Evolutionary conservation across 2,113 vertebrate species (phyloP), one percentile per base, ranked within the genome.

Genomic region (Zingel zingel): DNA sequence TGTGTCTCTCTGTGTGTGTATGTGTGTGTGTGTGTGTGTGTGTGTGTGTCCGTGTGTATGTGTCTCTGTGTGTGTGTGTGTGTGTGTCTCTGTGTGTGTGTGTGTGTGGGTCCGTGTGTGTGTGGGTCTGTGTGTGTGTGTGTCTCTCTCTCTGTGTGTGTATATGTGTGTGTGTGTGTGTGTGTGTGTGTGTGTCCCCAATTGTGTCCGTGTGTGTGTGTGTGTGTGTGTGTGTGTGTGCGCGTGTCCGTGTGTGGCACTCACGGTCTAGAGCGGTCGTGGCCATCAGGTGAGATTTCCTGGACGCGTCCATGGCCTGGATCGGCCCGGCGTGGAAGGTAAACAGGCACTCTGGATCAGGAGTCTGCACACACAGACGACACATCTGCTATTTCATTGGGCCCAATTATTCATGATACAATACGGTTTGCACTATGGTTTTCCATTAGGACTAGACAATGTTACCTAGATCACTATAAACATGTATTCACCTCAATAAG

Each of bases 221-320:
- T 14, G 53, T 18, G 54, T 39, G 19, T 30, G 27, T 71, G 25
- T 27, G 2, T 4, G 16, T 21, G 13, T 78, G 74, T 61, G 15
- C 43, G 21, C 21, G 56, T 70, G 30, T 12, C 9, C 18, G 6
- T 11, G 47, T 23, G 2, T 39, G 15, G 48, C 23, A 71, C 97
- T 96, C 93, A 98, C 98, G 72, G 89, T 98, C 98, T 50, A 96
- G 91, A 50, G 97, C 74, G 0, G 96, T 97, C 0, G 96, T 98
- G 69, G 96, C 97, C 97, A 99, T 95, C 62, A 99, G 95, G 27
- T 96, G 96, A 2, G 96, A 97, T n/a, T 92, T 23, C n/a, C 95
- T 95, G 18, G 97, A 98, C 7, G 97, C 92, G 10, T 95, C 91
- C 72, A 99, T 14, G 1, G 95, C 97, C 77, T 95, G 92, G 14